phyloP scores from a whole-genome alignment of 2,113 vertebrate genomes.

The Trichechus manatus region DNA sequence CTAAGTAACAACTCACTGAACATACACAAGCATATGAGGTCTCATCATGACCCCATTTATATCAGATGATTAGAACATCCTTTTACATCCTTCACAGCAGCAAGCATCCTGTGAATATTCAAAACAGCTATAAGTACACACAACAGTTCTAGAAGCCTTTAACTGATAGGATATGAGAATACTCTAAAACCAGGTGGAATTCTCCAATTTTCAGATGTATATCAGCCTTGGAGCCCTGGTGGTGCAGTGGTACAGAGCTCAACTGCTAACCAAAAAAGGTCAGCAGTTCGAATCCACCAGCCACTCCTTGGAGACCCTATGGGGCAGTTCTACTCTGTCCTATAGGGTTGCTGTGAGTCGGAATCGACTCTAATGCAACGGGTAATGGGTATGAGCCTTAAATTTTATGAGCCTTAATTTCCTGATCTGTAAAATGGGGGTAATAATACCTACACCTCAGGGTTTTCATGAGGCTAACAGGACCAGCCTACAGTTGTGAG shows the following conservation, averaged over 20 bases:
- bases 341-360: too few species aligned
- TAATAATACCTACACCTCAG: not conserved
- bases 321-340: too few species aligned
- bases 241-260: too few species aligned
- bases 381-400: not conserved
- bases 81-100: not conserved
- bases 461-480: not conserved
- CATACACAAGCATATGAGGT: not conserved
- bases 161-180: not conserved
- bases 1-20: not conserved
- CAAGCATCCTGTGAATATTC: not conserved
- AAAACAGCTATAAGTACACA: not conserved
- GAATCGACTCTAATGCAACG: too few species aligned
- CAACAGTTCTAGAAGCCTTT: not conserved
- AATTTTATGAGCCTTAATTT: slow-evolving; percentile 38
- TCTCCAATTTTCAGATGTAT: not conserved
- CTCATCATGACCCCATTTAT: not conserved
- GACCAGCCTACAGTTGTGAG: not conserved
- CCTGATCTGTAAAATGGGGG: slow-evolving; percentile 36
- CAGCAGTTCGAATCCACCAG: too few species aligned
- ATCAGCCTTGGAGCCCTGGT: not conserved
- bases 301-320: too few species aligned
- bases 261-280: too few species aligned
- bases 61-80: slow-evolving; percentile 9
- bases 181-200: not conserved